These are phyloP conservation scores for Nyleta sp. DNA, from an alignment of 2,888 invertebrate genomes.

Conservation along the genomic window DNA sequence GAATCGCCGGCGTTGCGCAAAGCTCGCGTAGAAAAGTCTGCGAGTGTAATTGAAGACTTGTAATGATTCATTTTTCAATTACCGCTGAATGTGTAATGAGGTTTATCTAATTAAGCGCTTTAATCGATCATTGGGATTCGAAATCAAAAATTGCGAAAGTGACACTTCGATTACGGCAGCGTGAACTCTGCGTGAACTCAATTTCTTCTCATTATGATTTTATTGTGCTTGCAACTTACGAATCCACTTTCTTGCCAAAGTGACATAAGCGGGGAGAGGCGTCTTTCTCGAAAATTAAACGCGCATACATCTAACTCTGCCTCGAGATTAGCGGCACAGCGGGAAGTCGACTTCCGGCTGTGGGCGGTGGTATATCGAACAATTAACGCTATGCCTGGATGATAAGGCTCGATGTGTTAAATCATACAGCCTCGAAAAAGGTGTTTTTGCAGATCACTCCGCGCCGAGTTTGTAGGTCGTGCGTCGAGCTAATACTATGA, in stretches of 20 bases:
- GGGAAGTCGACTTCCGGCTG: slow-evolving; percentile 70
- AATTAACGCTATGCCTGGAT: slow-evolving; percentile 65
- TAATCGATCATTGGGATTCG: slow-evolving; percentile 44
- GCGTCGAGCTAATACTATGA: slow-evolving; percentile 35
- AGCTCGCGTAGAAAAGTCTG: slow-evolving; percentile 1
- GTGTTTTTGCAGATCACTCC: slow-evolving; percentile 63
- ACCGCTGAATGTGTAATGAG: slow-evolving; percentile 40
- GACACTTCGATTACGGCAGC: slow-evolving; percentile 43
- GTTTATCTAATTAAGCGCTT: slow-evolving; percentile 48
- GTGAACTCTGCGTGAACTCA: slow-evolving; percentile 46
- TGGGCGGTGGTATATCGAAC: slow-evolving; percentile 63
- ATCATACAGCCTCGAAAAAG: slow-evolving; percentile 63
- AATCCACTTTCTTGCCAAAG: slow-evolving; percentile 54
- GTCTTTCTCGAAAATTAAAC: slow-evolving; percentile 52
- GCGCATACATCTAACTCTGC: slow-evolving; percentile 52
- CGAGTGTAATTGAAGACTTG: slow-evolving; percentile 34
- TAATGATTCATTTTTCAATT: slow-evolving; percentile 56
- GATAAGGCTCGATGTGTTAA: slow-evolving; percentile 63
- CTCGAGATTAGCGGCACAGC: slow-evolving; percentile 61
- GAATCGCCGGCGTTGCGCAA: slow-evolving; percentile 25
- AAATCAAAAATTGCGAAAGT: slow-evolving; percentile 48
- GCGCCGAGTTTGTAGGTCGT: slow-evolving; percentile 55
- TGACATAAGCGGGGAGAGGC: slow-evolving; percentile 42
- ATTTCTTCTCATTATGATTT: slow-evolving; percentile 54
- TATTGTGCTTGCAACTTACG: slow-evolving; percentile 36